Evolutionary conservation across 2,797 vertebrate species (phyloP).

Genomic region (Phylloscopus collybita): DNA sequence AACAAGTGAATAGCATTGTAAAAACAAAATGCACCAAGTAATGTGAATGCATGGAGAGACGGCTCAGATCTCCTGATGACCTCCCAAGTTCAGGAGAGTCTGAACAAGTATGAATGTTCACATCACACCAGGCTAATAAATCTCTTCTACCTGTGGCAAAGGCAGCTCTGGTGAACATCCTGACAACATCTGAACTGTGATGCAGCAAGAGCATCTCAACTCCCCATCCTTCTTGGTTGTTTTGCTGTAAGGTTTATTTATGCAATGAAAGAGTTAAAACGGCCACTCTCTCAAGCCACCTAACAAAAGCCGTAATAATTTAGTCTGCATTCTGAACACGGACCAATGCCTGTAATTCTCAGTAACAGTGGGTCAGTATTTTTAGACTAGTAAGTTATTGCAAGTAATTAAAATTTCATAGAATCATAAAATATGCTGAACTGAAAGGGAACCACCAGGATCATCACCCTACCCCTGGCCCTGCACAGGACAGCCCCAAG

Average conservation of each 20-base stretch:
- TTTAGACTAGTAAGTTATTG: background rate
- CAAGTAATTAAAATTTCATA: background rate
- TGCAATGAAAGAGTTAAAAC: background rate
- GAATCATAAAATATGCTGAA: background rate
- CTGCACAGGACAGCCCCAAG: background rate
- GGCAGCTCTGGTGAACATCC: background rate
- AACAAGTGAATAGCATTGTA: background rate
- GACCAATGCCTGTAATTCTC: background rate
- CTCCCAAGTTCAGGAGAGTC: background rate
- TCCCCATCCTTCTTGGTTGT: background rate
- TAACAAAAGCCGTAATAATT: background rate
- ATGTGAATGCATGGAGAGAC: background rate
- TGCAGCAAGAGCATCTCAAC: background rate
- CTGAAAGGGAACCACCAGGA: background rate
- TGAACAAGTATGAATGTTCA: background rate
- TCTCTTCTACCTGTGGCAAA: background rate
- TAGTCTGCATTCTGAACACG: background rate
- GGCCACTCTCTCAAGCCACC: background rate
- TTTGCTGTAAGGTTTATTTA: background rate
- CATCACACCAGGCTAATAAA: fast-evolving
- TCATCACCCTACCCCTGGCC: background rate
- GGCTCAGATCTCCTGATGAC: background rate
- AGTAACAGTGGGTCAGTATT: background rate
- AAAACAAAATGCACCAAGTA: background rate
- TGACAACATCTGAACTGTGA: background rate